phyloP scores from a whole-genome alignment of 2,888 invertebrate genomes.

The Callosobruchus maculatus region DNA sequence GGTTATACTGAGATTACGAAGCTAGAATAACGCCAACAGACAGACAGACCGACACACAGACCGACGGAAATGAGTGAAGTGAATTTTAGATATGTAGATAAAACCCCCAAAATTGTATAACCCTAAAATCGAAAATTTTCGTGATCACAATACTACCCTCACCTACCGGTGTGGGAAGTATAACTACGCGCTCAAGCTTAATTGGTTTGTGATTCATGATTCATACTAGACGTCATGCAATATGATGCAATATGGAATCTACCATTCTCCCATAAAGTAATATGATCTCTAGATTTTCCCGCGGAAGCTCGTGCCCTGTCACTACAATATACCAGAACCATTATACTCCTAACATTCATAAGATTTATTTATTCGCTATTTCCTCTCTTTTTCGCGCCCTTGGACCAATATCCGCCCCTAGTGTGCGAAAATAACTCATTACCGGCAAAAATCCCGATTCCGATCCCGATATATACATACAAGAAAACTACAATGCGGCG shows the following conservation, averaged over 20 bases:
- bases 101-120: no score
- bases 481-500: slow-evolving; percentile 39
- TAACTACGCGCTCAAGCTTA: no score
- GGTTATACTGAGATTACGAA: no score
- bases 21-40: no score
- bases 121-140: no score
- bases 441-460: slow-evolving; percentile 29
- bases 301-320: not conserved
- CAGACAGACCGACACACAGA: no score
- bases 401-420: slow-evolving; percentile 21
- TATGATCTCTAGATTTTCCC: not conserved
- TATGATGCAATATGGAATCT: not conserved
- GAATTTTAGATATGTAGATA: no score
- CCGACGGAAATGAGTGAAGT: no score
- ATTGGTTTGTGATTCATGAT: not conserved
- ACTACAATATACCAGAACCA: not conserved
- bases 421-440: slow-evolving; percentile 41
- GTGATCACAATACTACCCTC: no score
- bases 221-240: not conserved
- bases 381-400: slow-evolving; percentile 31
- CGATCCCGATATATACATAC: slow-evolving; percentile 28
- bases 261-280: not conserved
- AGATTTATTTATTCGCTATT: slow-evolving; percentile 11
- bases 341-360: not conserved
- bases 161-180: no score